Base-by-base conservation (phyloP, 2,113 vertebrate species). In the Ibidorhyncha struthersii region DNA sequence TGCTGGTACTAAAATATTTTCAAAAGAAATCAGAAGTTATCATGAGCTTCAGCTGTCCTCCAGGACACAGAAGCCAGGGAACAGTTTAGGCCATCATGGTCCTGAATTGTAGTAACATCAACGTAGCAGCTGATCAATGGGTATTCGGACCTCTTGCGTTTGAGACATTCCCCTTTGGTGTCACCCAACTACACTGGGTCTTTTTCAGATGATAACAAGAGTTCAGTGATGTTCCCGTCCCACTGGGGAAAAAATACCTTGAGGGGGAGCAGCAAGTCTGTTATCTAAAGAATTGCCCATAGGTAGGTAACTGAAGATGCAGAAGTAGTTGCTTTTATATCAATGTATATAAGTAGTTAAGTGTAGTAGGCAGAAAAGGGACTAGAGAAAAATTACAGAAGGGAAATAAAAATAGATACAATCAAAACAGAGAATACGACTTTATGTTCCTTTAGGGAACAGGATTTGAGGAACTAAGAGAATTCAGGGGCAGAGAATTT, bases 61-160 rank as follows among this genome's bases (percentile, higher is more conserved):
- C 1, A 5, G 34, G n/a, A 45, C 6, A 86, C 29, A 77, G 32
- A 34, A 9, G 10, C 6, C 47, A 40, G 23, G 29, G 21, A 79
- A 82, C 23, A 14, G 6, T 22, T 49, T 45, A 43, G 38, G 23
- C 4, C 12, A 16, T 62, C 27, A 53, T 0, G 1, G 32, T 41
- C 40, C 55, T 50, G 34, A 73, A 41, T 13, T 49, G 40, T 11
- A 78, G 12, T 27, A 55, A 56, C 6, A n/a, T 30, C 26, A 43
- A 16, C 1, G 1, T 7, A 94, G 21, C 27, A 86, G 29, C 14
- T 63, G 16, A 79, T 22, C 38, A 63, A 3, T 18, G 18, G 4
- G 5, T 83, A 43, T 30, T 59, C 0, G 0, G 10, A 59, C 19
- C 5, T 90, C 61, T 62, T 0, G 0, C 36, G 26, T 70, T 41